Base-by-base conservation (phyloP, 2,113 vertebrate genomes). In the Menura novaehollandiae region DNA sequence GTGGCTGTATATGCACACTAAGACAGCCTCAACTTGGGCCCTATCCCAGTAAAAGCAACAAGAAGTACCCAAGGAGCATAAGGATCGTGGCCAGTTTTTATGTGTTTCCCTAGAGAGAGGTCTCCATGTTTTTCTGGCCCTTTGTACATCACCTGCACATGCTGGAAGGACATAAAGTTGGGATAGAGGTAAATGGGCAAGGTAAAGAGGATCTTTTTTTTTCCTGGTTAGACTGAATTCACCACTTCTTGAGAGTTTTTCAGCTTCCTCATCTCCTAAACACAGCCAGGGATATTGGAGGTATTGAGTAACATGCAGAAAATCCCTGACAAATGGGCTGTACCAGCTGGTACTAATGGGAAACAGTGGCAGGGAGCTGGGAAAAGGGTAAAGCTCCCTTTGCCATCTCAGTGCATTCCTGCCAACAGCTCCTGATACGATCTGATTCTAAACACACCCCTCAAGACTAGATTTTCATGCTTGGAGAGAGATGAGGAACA, bases 391-490 rank as follows among this genome's bases (percentile, higher is more conserved):
- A 88, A 93, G 22, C 62, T 93, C 22, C 46, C 46, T 93, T 82
- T 75, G 49, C 46, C 58, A 89, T 59, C 66, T 84, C 72, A 35
- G 46, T 66, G 46, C 32, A n/a, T 62, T 84, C 75, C 76, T 92
- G 79, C 75, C 91, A 96, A 52, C 39, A 86, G 92, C 60, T 84
- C 59, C 78, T 43, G 88, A 94, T 86, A 86, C 0, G 6, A 94
- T 88, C 82, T 71, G 59, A 83, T 81, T 56, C 71, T 56, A 63
- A 88, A 62, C 44, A 58, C 72, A 93, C n/a, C 85, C 59, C 73
- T 78, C 79, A 92, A 93, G 63, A 94, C 33, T 59, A 64, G 35
- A 90, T 91, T 95, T 92, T 96, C 72, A 58, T 90, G 67, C 85
- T 80, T 88, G 59, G 46, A 74, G 58, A 94, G 74, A 90, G 37